Conservation (phyloP, 2,888 invertebrate genomes). For the Callyntrura guangdongensis region DNA sequence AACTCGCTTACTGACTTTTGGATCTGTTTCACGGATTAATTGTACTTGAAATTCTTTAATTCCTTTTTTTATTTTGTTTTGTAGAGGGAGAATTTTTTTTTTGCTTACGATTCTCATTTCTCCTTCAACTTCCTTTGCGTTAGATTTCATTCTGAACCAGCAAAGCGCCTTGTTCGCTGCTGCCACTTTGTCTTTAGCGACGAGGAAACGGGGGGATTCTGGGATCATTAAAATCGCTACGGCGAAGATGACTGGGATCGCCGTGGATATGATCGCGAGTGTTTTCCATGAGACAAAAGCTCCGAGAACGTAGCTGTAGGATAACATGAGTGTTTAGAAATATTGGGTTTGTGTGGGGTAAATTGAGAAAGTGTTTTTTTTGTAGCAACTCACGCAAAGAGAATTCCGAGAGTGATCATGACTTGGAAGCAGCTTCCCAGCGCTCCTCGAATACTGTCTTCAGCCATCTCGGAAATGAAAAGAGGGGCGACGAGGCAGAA, state of each 20-base stretch:
- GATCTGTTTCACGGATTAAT: conserved; percentile 69
- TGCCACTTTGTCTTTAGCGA: conserved; percentile 87
- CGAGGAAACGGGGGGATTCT: conserved; percentile 90
- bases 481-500: conserved; percentile 91
- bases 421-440: conserved; percentile 96
- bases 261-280: conserved; percentile 90
- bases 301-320: conserved; percentile 90
- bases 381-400: conserved; percentile 71
- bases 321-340: neutral
- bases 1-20: conserved; percentile 79
- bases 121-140: conserved; percentile 80
- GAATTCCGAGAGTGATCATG: conserved; percentile 88
- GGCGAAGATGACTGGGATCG: conserved; percentile 91
- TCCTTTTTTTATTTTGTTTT: neutral
- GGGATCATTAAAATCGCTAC: conserved; percentile 93
- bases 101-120: conserved; percentile 80
- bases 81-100: neutral
- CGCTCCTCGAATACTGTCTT: conserved; percentile 93
- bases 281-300: conserved; percentile 88
- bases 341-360: neutral
- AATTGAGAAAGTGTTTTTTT: neutral
- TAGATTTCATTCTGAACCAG: conserved; percentile 90
- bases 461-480: conserved; percentile 93
- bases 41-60: neutral
- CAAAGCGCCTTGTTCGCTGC: conserved; percentile 91